Evolutionary conservation across 2,888 invertebrate genomes (phyloP).

Genomic region (Drosophila longiperda): DNA sequence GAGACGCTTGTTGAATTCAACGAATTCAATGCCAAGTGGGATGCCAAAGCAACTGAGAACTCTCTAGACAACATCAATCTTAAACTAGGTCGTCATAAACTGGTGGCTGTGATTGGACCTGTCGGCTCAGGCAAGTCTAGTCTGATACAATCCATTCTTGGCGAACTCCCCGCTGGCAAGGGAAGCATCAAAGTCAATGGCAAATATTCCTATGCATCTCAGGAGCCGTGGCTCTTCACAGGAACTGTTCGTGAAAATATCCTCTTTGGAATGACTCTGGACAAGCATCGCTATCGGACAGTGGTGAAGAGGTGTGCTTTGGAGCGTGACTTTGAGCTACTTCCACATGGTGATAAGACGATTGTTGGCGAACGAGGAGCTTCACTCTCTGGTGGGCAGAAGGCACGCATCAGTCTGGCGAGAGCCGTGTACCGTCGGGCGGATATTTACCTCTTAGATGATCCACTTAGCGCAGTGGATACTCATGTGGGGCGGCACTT

Average conservation of each 20-base stretch:
- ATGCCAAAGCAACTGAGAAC: conserved; percentile 86
- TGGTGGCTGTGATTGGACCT: conserved; percentile 89
- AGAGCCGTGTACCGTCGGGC: conserved; percentile 94
- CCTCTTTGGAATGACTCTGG: conserved; percentile 87
- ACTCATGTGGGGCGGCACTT: conserved; percentile 94
- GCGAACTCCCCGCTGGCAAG: conserved; percentile 85
- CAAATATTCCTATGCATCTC: conserved; percentile 90
- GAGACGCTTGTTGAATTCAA: conserved; percentile 85
- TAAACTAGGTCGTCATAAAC: conserved; percentile 87
- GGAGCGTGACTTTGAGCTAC: conserved; percentile 86
- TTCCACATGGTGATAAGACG: conserved; percentile 87
- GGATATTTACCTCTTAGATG: conserved; percentile 94
- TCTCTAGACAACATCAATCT: conserved; percentile 89
- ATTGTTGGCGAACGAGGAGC: conserved; percentile 92
- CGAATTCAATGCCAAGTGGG: conserved; percentile 90
- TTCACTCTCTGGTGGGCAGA: conserved; percentile 93
- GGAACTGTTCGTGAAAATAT: conserved; percentile 88
- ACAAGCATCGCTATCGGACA: conserved; percentile 87
- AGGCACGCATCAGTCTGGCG: conserved; percentile 94
- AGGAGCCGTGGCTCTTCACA: conserved; percentile 93
- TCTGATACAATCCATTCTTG: conserved; percentile 86
- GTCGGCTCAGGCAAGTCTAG: conserved; percentile 89
- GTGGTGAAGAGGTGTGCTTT: conserved; percentile 85
- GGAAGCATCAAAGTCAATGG: conserved; percentile 87
- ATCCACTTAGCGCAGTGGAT: conserved; percentile 96